Conservation (phyloP, 35 echinoderm and acorn worm genomes). For the Apostichopus japonicus region DNA sequence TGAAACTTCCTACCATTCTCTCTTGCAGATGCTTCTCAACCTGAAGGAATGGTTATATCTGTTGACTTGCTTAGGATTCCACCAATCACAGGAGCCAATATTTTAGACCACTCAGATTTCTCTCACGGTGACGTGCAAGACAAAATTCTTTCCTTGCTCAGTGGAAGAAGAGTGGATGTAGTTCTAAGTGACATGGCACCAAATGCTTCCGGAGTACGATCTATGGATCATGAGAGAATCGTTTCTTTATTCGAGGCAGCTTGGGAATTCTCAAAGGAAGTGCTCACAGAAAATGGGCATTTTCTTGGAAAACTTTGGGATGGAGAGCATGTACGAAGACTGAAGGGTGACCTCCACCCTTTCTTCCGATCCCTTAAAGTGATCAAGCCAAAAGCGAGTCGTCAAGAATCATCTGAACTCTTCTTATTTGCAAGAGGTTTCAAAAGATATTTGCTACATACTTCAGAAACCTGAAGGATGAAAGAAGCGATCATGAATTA, state of each 20-base stretch:
- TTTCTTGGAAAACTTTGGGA: slow-evolving; percentile 96
- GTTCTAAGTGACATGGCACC: slow-evolving; percentile 95
- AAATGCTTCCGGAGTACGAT: slow-evolving; percentile 80
- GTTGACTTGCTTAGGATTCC: slow-evolving; percentile 79
- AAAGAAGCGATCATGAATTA: not conserved
- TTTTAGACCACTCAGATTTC: slow-evolving; percentile 77
- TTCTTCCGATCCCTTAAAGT: slow-evolving; percentile 71
- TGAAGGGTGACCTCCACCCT: slow-evolving; percentile 66
- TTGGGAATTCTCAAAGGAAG: slow-evolving; percentile 53
- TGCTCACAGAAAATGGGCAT: slow-evolving; percentile 69
- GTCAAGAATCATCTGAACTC: slow-evolving; percentile 88
- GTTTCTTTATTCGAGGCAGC: slow-evolving; percentile 54
- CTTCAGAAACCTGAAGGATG: not conserved
- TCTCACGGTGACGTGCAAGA: slow-evolving; percentile 59
- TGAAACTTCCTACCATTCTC: not conserved
- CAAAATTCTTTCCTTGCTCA: slow-evolving; percentile 49
- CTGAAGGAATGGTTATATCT: slow-evolving; percentile 74
- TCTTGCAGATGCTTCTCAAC: slow-evolving; percentile 67
- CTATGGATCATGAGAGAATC: slow-evolving; percentile 95
- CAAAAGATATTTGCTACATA: slow-evolving; percentile 66
- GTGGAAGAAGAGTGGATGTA: slow-evolving; percentile 41
- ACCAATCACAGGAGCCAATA: slow-evolving; percentile 79
- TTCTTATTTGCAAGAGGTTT: slow-evolving; percentile 84
- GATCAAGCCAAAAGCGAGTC: slow-evolving; percentile 81
- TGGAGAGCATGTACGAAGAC: slow-evolving; percentile 49